Evolutionary conservation across 2,888 invertebrate genomes (phyloP).

Genomic region (Andrena marginata): DNA sequence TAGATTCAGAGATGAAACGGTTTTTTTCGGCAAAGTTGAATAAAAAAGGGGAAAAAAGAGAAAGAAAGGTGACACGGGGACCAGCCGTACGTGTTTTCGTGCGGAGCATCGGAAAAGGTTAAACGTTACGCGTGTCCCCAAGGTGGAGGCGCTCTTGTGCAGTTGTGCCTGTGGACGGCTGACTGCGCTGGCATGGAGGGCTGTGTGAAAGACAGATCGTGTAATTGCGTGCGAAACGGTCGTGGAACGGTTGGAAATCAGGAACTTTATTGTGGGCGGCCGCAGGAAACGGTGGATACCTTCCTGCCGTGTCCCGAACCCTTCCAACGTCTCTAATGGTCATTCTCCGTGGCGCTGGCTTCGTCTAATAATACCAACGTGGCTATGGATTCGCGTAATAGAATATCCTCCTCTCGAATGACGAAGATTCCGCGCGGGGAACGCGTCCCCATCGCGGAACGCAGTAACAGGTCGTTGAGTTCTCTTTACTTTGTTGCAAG

Average conservation of each 20-base stretch:
- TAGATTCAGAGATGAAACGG: background rate
- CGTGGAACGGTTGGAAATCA: slow-evolving; percentile 41
- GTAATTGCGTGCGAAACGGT: slow-evolving; percentile 62
- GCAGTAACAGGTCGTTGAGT: background rate
- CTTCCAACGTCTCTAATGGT: slow-evolving; percentile 50
- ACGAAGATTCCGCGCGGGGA: slow-evolving; percentile 37
- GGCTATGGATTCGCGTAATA: slow-evolving; percentile 58
- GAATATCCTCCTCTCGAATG: slow-evolving; percentile 58
- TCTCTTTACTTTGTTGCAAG: background rate
- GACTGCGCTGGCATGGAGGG: background rate
- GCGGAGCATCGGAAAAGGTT: slow-evolving; percentile 51
- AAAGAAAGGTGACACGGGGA: slow-evolving; percentile 19
- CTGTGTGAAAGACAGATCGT: slow-evolving; percentile 37
- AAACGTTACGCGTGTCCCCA: slow-evolving; percentile 55
- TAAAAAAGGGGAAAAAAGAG: background rate
- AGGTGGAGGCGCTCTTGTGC: slow-evolving; percentile 12
- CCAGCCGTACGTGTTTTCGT: slow-evolving; percentile 57
- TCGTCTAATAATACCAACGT: slow-evolving; percentile 58
- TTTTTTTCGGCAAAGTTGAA: background rate
- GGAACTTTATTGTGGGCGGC: slow-evolving; percentile 41
- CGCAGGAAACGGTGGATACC: slow-evolving; percentile 67
- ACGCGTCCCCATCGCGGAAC: background rate
- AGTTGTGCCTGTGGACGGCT: background rate
- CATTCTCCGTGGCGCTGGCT: slow-evolving; percentile 52
- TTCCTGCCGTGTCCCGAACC: slow-evolving; percentile 38